Conservation (phyloP, 53 echinoderm and acorn worm species). For the Zoroaster sp. region DNA sequence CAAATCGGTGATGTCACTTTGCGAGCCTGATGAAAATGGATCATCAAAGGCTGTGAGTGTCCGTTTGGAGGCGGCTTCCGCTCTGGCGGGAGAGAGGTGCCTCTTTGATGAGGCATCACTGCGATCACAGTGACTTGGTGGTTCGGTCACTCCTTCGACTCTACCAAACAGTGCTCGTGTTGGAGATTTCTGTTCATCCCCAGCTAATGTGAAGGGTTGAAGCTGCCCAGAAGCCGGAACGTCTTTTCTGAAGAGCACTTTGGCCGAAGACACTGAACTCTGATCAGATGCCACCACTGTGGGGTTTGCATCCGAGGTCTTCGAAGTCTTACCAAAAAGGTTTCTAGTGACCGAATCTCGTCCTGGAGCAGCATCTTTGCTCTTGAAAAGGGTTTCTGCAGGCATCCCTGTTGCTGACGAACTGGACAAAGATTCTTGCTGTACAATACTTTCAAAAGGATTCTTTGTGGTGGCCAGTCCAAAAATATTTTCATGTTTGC, state of each 20-base stretch:
- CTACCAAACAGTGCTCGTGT: background rate
- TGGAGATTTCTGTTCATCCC: background rate
- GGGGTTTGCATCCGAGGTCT: background rate
- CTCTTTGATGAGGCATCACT: conserved; percentile 31
- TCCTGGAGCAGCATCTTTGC: conserved; percentile 14
- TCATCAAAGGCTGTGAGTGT: conserved; percentile 51
- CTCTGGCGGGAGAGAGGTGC: conserved; percentile 53
- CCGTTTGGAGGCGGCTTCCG: conserved; percentile 40
- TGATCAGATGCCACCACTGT: too few relatives aligned
- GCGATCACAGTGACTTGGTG: background rate
- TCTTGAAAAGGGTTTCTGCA: background rate
- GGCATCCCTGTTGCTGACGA: background rate
- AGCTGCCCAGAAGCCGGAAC: background rate
- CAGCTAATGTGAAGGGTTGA: background rate
- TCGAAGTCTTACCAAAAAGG: conserved; percentile 22
- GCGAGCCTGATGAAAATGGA: conserved; percentile 25
- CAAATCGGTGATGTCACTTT: conserved; percentile 76
- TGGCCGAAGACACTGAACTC: background rate
- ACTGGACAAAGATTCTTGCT: background rate
- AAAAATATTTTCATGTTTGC: background rate
- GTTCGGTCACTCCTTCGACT: background rate
- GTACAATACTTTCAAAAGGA: background rate
- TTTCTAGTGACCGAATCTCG: conserved; percentile 39
- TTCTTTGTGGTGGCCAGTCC: background rate
- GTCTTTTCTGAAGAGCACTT: background rate